Evolutionary conservation across 2,113 vertebrate genomes (phyloP).

Genomic region (Zosterops pallidus): DNA sequence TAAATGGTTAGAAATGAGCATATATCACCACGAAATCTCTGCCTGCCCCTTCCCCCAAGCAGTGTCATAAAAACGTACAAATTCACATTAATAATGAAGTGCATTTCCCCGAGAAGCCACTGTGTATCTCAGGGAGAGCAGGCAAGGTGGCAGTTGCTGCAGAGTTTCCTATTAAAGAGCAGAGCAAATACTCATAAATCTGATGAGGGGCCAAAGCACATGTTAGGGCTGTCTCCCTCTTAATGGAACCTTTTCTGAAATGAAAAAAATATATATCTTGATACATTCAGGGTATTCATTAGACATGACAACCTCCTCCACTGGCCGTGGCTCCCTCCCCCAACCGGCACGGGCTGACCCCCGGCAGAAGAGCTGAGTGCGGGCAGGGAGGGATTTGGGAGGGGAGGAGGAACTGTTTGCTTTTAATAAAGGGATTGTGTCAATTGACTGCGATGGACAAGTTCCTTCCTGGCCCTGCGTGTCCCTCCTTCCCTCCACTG

Average conservation of each 20-base stretch:
- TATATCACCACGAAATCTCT: constrained; percentile 64
- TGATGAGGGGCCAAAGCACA: constrained; percentile 59
- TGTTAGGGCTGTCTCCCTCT: constrained; percentile 64
- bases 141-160: constrained; percentile 58
- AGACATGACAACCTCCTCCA: constrained; percentile 58
- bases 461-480: background rate
- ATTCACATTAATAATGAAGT: constrained; percentile 71
- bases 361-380: constrained; percentile 20
- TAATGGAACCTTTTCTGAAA: constrained; percentile 68
- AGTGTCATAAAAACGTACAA: constrained; percentile 66
- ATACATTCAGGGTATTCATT: constrained; percentile 68
- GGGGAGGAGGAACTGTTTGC: background rate
- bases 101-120: constrained; percentile 63
- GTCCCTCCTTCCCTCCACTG: background rate
- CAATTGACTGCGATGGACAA: background rate
- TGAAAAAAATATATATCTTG: constrained; percentile 65
- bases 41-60: constrained; percentile 63
- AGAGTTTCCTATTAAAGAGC: constrained; percentile 61
- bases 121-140: constrained; percentile 64
- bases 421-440: background rate
- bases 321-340: constrained; percentile 14
- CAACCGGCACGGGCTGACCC: constrained; percentile 21
- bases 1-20: constrained; percentile 66
- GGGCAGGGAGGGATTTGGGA: constrained; percentile 8
- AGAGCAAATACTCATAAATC: constrained; percentile 64